Evolutionary conservation across 2,888 invertebrate species (phyloP).

Genomic region (Limnephilus rhombicus): DNA sequence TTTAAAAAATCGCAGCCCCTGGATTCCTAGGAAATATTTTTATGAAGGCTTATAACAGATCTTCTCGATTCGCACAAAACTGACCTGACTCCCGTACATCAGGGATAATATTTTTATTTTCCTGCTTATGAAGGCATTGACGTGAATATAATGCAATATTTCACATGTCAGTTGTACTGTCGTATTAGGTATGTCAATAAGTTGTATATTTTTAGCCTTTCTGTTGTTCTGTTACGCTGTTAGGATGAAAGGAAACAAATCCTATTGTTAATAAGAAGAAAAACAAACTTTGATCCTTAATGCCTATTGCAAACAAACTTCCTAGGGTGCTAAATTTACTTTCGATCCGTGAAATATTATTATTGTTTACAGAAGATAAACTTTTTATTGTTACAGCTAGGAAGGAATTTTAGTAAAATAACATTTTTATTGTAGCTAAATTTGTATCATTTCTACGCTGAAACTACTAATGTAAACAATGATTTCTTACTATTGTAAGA

Average conservation of each 20-base stretch:
- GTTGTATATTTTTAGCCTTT: neutral
- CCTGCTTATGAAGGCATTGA: neutral
- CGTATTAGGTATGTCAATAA: constrained; percentile 21
- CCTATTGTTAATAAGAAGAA: constrained; percentile 42
- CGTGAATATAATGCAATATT: constrained; percentile 27
- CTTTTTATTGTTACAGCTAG: neutral
- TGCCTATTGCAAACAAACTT: constrained; percentile 48
- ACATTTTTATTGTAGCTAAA: neutral
- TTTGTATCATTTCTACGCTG: neutral
- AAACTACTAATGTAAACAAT: neutral
- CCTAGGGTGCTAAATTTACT: constrained; percentile 53
- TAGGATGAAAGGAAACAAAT: constrained; percentile 79
- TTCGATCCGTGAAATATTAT: constrained; percentile 35
- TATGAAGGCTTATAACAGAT: neutral
- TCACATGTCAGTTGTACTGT: constrained; percentile 39
- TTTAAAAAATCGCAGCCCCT: neutral
- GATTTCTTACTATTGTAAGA: neutral
- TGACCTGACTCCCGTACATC: neutral
- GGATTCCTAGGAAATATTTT: neutral
- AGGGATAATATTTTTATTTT: constrained; percentile 19
- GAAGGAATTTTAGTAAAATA: neutral
- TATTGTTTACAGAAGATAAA: constrained; percentile 33
- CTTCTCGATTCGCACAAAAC: neutral
- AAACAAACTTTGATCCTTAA: constrained; percentile 41
- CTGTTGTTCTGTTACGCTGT: neutral